Evolutionary conservation across 2,888 invertebrate genomes (phyloP), one percentile per base, ranked within the genome.

Genomic region (Orthonychiurus folsomi): DNA sequence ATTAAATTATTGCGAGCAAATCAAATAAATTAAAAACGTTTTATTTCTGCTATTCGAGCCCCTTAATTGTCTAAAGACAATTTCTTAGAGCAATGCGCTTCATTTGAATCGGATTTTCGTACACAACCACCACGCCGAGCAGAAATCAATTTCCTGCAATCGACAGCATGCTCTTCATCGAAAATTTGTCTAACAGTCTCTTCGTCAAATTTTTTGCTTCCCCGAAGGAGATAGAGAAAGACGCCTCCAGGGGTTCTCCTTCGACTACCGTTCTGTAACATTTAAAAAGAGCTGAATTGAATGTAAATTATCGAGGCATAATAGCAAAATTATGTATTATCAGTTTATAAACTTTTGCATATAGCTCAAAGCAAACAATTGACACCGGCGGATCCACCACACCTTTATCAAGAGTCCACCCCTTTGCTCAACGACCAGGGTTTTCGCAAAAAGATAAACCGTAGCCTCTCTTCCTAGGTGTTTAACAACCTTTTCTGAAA

Each of bases 121-220:
- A n/a, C n/a, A n/a, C n/a, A n/a, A n/a, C n/a, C n/a, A n/a, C n/a
- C n/a, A n/a, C n/a, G n/a, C n/a, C n/a, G n/a, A n/a, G n/a, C n/a
- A n/a, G n/a, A n/a, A n/a, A n/a, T n/a, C n/a, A n/a, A n/a, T n/a
- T n/a, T n/a, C n/a, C n/a, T n/a, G n/a, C n/a, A n/a, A n/a, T n/a
- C n/a, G n/a, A n/a, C 21, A 9, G 21, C 52, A 52, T 52, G 12
- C 9, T n/a, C 24, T 20, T 23, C 21, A 20, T 52, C 20, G 9
- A 52, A 23, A 52, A 52, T 52, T 20, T 52, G 52, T 5, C 52
- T 52, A 52, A 52, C 52, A 5, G 20, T n/a, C 5, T 52, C 52
- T 23, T n/a, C 9, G 52, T n/a, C n/a, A 20, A 52, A 23, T 5
- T 20, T 21, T 5, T 5, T 5, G 24, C 20, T 23, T 5, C 20